Percentiles rank a stretch among this genome's conserved stretches.
phyloP scores from a whole-genome alignment of 2,797 vertebrate genomes.

The Rhynchotus rufescens region DNA sequence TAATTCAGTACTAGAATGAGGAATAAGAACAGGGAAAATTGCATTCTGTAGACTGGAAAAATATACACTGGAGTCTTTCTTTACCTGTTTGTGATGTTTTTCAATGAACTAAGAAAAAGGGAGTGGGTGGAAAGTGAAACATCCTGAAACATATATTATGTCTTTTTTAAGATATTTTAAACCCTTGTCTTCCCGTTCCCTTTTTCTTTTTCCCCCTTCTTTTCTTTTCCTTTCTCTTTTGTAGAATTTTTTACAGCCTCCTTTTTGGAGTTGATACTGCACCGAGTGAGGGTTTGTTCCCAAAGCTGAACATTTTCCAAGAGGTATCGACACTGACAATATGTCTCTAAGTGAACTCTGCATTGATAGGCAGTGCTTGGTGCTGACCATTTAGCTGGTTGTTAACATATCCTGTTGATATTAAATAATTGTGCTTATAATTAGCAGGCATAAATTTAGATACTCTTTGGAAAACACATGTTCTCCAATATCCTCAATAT shows the following conservation, averaged over 20 bases:
- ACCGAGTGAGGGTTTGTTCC: background rate
- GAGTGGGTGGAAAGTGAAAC: background rate
- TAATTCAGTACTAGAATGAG: background rate
- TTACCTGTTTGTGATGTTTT: background rate
- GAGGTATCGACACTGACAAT: background rate
- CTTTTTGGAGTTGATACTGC: background rate
- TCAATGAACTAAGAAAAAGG: background rate
- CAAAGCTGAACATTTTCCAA: background rate
- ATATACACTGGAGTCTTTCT: background rate
- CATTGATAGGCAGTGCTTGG: background rate
- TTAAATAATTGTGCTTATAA: background rate
- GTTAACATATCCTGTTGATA: background rate
- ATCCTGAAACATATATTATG: background rate
- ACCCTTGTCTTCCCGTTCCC: background rate
- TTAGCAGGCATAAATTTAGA: background rate
- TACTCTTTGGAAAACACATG: background rate
- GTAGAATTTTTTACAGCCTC: background rate
- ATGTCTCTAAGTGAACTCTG: fast-evolving
- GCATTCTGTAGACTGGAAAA: background rate
- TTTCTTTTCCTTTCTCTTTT: no score
- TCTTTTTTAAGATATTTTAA: background rate
- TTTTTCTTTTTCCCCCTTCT: no score
- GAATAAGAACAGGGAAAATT: background rate
- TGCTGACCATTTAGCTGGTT: background rate
- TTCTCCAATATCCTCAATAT: background rate